Conservation (phyloP, 2,797 vertebrate genomes). For the Atherinosoma microstoma region DNA sequence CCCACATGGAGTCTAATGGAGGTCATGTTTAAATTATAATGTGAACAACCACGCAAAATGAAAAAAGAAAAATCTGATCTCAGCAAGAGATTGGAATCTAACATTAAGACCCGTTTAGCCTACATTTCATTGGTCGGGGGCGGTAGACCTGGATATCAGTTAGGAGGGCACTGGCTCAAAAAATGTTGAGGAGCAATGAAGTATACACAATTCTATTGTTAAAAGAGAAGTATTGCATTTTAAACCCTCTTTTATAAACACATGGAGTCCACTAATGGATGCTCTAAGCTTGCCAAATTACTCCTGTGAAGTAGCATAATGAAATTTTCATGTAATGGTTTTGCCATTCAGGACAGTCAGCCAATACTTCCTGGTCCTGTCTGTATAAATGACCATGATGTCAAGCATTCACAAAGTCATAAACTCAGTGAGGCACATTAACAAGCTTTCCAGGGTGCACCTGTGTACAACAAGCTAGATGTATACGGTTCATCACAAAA, state of each 20-base stretch:
- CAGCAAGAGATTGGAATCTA: too few relatives aligned
- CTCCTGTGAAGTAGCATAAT: constrained; percentile 31
- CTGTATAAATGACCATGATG: constrained; percentile 17
- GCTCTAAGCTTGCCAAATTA: constrained; percentile 22
- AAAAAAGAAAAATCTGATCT: too few relatives aligned
- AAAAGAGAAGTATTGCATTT: constrained; percentile 3
- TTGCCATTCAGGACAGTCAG: constrained; percentile 21
- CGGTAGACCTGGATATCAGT: too few relatives aligned
- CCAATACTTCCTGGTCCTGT: constrained; percentile 17
- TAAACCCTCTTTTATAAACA: constrained; percentile 12
- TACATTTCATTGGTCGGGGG: too few relatives aligned
- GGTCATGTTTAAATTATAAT: too few relatives aligned
- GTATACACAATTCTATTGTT: constrained; percentile 3
- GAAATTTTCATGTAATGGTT: constrained; percentile 37
- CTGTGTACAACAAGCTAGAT: constrained; percentile 3
- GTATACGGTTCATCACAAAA: constrained; percentile 11
- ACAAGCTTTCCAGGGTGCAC: constrained; percentile 4
- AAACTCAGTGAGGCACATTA: constrained; percentile 2
- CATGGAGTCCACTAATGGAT: constrained; percentile 12
- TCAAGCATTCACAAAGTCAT: constrained; percentile 22
- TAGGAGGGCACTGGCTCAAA: too few relatives aligned
- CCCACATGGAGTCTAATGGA: too few relatives aligned
- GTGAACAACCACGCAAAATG: too few relatives aligned
- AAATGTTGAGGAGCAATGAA: too few relatives aligned
- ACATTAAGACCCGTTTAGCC: too few relatives aligned